These are phyloP conservation scores for Lacerta agilis DNA, from an alignment of 2,797 vertebrate species.

Conservation along the genomic window DNA sequence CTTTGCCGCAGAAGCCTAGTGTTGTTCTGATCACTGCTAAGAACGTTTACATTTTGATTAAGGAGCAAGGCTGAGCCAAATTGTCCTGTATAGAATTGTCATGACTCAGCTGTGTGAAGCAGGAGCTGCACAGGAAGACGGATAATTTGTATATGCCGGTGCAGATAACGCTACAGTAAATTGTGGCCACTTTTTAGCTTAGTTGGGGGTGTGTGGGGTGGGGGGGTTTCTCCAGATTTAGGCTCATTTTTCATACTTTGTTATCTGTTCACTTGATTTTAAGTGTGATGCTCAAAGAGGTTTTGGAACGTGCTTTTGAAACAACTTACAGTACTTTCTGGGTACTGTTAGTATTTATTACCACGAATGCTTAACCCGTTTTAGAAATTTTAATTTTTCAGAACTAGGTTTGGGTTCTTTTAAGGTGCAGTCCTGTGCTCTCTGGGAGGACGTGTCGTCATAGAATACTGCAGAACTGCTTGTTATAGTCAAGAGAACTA, in stretches of 20 bases:
- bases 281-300: neutral
- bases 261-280: neutral
- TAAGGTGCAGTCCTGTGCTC: too few species aligned
- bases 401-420: neutral
- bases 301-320: neutral
- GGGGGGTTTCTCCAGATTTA: neutral
- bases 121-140: neutral
- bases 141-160: neutral
- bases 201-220: too few species aligned
- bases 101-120: neutral
- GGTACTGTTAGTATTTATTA: neutral
- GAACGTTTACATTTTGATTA: constrained; percentile 33
- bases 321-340: neutral
- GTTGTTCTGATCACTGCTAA: constrained; percentile 7
- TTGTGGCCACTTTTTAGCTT: neutral
- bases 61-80: neutral
- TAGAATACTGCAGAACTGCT: too few species aligned
- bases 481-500: too few species aligned
- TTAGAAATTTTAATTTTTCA: neutral
- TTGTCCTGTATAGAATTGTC: neutral
- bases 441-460: too few species aligned
- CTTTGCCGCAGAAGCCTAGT: neutral
- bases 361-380: neutral
- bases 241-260: neutral
- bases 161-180: neutral